Percentiles rank a stretch among this genome's conserved stretches.
Evolutionary conservation across 1,140 invertebrate species (phyloP).

Genomic region (Asbolus verrucosus): DNA sequence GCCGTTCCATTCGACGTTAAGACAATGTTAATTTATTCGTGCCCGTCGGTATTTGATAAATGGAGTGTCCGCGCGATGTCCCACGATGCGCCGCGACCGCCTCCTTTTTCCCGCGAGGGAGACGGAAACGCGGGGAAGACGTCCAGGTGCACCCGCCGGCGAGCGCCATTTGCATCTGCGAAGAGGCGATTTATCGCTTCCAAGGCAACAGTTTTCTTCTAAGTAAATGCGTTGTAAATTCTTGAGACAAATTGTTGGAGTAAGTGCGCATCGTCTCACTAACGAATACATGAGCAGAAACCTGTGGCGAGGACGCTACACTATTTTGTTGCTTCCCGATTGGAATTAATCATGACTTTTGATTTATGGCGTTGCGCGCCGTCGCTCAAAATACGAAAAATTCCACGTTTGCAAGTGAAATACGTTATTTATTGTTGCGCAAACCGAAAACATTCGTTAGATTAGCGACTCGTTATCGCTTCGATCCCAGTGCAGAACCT

Average conservation of each 20-base stretch:
- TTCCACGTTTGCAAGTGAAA: too few species aligned
- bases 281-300: conserved; percentile 9
- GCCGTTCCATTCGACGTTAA: conserved; percentile 57
- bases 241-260: conserved; percentile 30
- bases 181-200: conserved; percentile 22
- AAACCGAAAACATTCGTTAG: too few species aligned
- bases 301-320: conserved; percentile 14
- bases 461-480: too few species aligned
- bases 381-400: too few species aligned
- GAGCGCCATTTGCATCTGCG: conserved; percentile 2
- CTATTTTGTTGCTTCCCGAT: conserved; percentile 25
- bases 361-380: conserved; percentile 17
- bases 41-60: conserved; percentile 58
- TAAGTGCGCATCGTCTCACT: conserved; percentile 24
- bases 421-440: too few species aligned
- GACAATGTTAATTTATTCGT: conserved; percentile 62
- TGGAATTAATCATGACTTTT: conserved; percentile 14
- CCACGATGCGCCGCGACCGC: neutral
- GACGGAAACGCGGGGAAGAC: conserved; percentile 3
- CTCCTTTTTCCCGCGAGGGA: neutral
- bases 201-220: conserved; percentile 13
- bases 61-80: conserved; percentile 55
- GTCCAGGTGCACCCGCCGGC: neutral
- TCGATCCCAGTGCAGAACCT: too few species aligned
- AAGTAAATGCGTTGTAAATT: conserved; percentile 24